These are phyloP conservation scores for Ditylenchus weischeri DNA, from an alignment of 2,888 invertebrate genomes.

Conservation along the genomic window DNA sequence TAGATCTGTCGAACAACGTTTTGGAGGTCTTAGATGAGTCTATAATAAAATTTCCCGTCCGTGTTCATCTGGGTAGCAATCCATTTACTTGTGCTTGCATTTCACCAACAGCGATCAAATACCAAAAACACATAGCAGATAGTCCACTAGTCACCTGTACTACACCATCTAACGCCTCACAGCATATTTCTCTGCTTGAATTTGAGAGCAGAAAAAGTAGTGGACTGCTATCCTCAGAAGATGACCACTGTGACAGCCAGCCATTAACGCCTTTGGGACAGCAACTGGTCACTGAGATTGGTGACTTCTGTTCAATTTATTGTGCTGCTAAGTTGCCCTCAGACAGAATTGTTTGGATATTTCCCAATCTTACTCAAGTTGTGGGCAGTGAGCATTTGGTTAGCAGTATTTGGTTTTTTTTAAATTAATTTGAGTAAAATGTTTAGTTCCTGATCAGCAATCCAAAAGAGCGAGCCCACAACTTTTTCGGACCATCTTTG, in stretches of 20 bases:
- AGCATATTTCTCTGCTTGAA: neutral
- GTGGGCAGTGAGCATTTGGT: slow-evolving; percentile 24
- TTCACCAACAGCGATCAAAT: slow-evolving; percentile 14
- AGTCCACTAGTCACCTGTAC: slow-evolving; percentile 21
- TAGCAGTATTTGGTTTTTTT: neutral
- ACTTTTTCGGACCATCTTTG: slow-evolving; percentile 5
- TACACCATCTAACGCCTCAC: neutral
- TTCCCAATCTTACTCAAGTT: slow-evolving; percentile 30
- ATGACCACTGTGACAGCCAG: slow-evolving; percentile 6
- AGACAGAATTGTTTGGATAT: slow-evolving; percentile 31
- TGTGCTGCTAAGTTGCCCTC: slow-evolving; percentile 25
- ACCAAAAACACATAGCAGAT: slow-evolving; percentile 26
- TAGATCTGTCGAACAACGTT: slow-evolving; percentile 33
- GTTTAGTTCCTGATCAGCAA: neutral
- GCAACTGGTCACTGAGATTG: slow-evolving; percentile 30
- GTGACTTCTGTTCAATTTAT: slow-evolving; percentile 38
- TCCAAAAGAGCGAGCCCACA: neutral
- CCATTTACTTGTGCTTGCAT: slow-evolving; percentile 38
- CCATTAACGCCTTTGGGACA: slow-evolving; percentile 36
- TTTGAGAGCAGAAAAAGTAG: slow-evolving; percentile 8
- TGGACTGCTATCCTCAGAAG: neutral
- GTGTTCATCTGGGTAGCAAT: slow-evolving; percentile 29
- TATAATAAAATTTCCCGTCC: slow-evolving; percentile 14
- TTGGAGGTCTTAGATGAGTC: slow-evolving; percentile 16
- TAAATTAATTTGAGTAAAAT: too few species aligned